phyloP scores from a whole-genome alignment of 2,113 vertebrate species.

The Osmerus eperlanus region DNA sequence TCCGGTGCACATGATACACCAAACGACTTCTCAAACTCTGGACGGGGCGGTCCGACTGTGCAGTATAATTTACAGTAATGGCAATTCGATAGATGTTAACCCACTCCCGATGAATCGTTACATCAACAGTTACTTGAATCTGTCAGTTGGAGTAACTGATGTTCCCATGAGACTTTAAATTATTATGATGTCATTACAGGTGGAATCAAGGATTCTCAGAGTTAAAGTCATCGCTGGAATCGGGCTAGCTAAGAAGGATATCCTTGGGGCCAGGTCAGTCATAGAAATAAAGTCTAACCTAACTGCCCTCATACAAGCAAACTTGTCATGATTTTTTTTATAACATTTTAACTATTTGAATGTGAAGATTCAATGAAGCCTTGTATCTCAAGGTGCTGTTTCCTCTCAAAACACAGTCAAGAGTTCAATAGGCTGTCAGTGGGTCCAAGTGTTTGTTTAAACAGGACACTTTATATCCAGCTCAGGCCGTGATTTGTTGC shows the following conservation, averaged over 20 bases:
- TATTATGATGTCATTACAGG: slow-evolving; percentile 66
- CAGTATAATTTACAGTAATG: too few species aligned
- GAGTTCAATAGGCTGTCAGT: not conserved
- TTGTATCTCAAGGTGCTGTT: slow-evolving; percentile 2
- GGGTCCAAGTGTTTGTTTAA: not conserved
- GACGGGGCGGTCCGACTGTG: too few species aligned
- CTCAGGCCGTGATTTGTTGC: not conserved
- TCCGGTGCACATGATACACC: too few species aligned
- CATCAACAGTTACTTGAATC: not conserved
- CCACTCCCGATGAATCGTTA: not conserved
- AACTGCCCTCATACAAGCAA: not conserved
- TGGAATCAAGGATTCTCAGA: slow-evolving; percentile 79
- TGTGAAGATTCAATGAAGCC: not conserved
- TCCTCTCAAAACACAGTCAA: not conserved
- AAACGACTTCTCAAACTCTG: too few species aligned
- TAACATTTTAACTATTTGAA: not conserved
- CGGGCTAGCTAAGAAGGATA: slow-evolving; percentile 93
- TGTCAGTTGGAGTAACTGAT: not conserved
- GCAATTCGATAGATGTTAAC: not conserved
- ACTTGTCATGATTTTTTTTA: not conserved
- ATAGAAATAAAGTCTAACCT: not conserved
- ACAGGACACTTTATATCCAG: not conserved
- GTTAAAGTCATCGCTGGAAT: slow-evolving; percentile 90
- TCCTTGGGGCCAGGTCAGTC: slow-evolving; percentile 92
- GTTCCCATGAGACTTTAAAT: too few species aligned